Evolutionary conservation across 2,797 vertebrate species (phyloP), one percentile per base, ranked within the genome.

Genomic region (Megaceryle alcyon): DNA sequence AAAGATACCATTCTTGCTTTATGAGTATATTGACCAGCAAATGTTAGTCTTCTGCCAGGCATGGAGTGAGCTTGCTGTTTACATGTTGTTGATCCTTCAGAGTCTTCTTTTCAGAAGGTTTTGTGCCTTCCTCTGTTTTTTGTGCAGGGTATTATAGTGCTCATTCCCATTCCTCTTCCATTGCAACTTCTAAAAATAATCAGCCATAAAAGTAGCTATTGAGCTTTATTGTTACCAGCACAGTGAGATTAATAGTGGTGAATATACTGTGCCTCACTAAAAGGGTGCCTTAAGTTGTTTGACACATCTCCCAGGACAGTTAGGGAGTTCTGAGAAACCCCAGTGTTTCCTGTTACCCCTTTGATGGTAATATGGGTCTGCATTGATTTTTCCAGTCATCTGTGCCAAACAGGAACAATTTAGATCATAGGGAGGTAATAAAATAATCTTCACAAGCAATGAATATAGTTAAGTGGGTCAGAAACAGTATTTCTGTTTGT

Each of bases 321-420:
- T 60, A 44, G 59, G 66, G 91, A 96, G 87, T 96, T 95, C 91
- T 97, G 94, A 96, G 96, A 97, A 96, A 83, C 88, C 92, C 61
- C 76, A 51, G 43, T 61, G 80, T 90, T 96, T 97, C 96, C 91
- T 95, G 96, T 91, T 97, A 94, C 77, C 94, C 70, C 59, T 92
- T 94, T 80, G 64, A 82, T 31, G 5, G 43, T 59, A 63, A 59
- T 90, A 84, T 41, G 31, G 59, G 59, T 86, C 39, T 94, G 66
- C 91, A 97, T 95, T 95, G 95, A 97, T 97, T 96, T 97, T 97
- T 97, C 94, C 94, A 94, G 70, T 84, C 63, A 77, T 53, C 89
- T 84, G 35, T 97, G 94, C 95, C 96, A 97, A 95, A 94, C 77
- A 95, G 90, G 82, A 94, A 94, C 95, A 95, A 96, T 96, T 94